Evolutionary conservation across 2,888 invertebrate genomes (phyloP), one percentile per base, ranked within the genome.

Genomic region (Noctua janthe): DNA sequence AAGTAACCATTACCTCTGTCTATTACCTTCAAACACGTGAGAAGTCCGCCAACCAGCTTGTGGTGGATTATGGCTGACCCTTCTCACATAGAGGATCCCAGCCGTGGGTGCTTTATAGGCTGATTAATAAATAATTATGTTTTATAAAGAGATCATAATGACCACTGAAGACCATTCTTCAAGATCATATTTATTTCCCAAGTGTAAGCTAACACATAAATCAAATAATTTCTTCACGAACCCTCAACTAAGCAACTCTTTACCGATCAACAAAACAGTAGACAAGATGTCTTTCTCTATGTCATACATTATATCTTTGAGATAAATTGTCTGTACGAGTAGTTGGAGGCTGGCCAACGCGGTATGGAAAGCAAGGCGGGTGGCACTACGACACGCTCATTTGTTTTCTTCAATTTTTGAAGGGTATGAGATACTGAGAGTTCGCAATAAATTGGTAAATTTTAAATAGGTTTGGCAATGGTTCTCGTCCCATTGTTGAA

Each of bases 301-400:
- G 49, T 49, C 66, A 69, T 79, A 49, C 15, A 71, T 85, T 51
- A 73, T 72, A 76, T 78, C n/a, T 74, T 66, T 35, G 17, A 73
- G 62, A 87, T 87, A 74, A 79, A 79, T 87, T 49, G 54, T 67
- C 64, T 10, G 10, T 5, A 2, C 59, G 13, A 71, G 39, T 20
- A 56, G n/a, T 64, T 85, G 84, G 84, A 56, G 15, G 17, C 5
- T 47, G 35, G 79, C 84, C 84, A 85, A 80, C 56, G 20, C 8
- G 35, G 20, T 47, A 51, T 76, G 75, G 75, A 35, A 64, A 84
- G 76, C 84, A 84, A 47, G 43, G 35, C 59, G 72, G 43, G n/a
- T 43, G 78, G 59, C 85, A 47, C 29, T 23, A 39, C 17, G 78
- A 87, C 78, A 74, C n/a, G 47, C 43, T 84, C 76, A 59, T 85